Evolutionary conservation across 1,140 invertebrate species (phyloP), one percentile per base, ranked within the genome.

Genomic region (Heterodera carotae): DNA sequence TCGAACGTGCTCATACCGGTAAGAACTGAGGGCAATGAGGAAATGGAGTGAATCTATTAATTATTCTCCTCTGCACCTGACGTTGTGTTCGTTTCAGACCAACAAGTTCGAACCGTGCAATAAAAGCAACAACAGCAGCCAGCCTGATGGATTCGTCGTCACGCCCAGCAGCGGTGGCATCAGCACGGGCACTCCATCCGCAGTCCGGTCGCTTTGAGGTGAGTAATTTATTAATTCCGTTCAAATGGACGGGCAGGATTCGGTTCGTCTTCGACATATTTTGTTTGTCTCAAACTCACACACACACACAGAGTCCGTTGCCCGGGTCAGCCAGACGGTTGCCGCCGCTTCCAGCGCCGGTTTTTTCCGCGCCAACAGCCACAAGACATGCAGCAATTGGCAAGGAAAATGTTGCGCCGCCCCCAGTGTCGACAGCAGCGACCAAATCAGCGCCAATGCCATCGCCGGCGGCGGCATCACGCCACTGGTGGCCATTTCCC

Each of bases 1-100:
- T 25, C 33, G 56, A 56, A 74, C 43, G 34, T 74, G 71, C 27
- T 64, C 27, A 29, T 74, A 62, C 36, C 43, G 25, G 71, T 74
- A n/a, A 29, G 12, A 33, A 33, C n/a, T n/a, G n/a, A n/a, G n/a
- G n/a, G n/a, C n/a, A n/a, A n/a, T n/a, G n/a, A n/a, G n/a, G n/a
- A n/a, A n/a, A n/a, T n/a, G n/a, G n/a, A n/a, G n/a, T n/a, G n/a
- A n/a, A n/a, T n/a, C 25, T 69, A 34, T 69, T 34, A 12, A 69
- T 12, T 27, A 69, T 69, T 33, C 27, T 48, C 39, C n/a, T n/a
- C n/a, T n/a, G n/a, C n/a, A n/a, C n/a, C n/a, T n/a, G n/a, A n/a
- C n/a, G n/a, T n/a, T n/a, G n/a, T n/a, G n/a, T n/a, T n/a, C n/a
- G n/a, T n/a, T n/a, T 8, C 59, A 53, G 48, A 1, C 48, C 48